Base-by-base conservation (phyloP, 1,140 invertebrate genomes). In the Drosophila sechellia region DNA sequence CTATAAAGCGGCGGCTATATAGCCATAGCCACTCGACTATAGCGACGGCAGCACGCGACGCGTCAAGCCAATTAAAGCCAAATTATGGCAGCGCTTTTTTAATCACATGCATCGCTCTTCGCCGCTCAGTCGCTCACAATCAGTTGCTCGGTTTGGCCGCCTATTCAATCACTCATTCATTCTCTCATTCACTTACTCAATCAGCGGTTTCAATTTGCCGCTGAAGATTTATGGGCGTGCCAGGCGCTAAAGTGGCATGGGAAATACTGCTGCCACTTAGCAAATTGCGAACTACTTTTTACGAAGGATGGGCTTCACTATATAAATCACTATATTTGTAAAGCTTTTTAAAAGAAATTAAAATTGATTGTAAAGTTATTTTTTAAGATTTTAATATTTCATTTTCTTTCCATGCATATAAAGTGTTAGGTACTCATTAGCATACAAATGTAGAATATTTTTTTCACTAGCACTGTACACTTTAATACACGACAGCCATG, bases 31-130 rank as follows among this genome's bases (percentile, higher is more conserved):
- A 22, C 22, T 13, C 17, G 42, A 20, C 17, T 20, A 15, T 8
- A 13, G 13, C 59, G 37, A 64, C 45, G 72, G 61, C 61, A 64
- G 79, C 83, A 77, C 75, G 83, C 83, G 77, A 79, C 61, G 83
- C 79, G 79, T 87, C 83, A 87, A 70, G 79, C 83, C 83, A 86
- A 86, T 86, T 86, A 86, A 86, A 86, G 63, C 70, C 79, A 79
- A 86, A 87, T 86, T 86, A 86, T 76, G 69, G 83, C 84, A 87
- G 63, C 52, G 61, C 63, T 56, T 83, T 85, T 86, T 83, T 83
- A 86, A 86, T 79, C 75, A 83, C 79, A 87, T 86, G 83, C 83
- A 86, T 64, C 78, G 54, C 64, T 58, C 69, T 58, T 55, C 37
- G 43, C 40, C 35, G 22, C 17, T 42, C 22, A 15, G 6, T 31